Percentiles rank a stretch among this genome's conserved stretches.
Conservation (phyloP, 2,888 invertebrate genomes). For the Cistogaster globosa region DNA sequence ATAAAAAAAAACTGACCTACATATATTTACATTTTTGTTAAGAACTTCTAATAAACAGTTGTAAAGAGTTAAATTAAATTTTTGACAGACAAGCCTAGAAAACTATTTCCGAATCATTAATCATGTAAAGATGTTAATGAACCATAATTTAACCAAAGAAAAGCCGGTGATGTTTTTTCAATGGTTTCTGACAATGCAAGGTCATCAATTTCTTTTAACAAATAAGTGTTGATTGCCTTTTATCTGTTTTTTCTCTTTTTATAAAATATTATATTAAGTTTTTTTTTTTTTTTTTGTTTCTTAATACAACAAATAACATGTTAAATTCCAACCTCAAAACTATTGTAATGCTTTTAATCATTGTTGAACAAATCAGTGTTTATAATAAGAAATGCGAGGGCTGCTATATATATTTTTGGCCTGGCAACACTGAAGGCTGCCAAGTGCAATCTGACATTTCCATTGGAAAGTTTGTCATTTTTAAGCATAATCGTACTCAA, state of each 20-base stretch:
- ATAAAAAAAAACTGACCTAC: no score
- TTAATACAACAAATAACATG: constrained; percentile 2
- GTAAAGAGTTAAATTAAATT: not conserved
- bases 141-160: not conserved
- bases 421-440: no score
- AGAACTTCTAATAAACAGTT: no score
- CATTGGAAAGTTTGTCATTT: no score
- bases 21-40: no score
- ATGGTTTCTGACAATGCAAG: constrained; percentile 50
- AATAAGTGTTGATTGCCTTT: constrained; percentile 66
- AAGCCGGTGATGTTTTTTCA: not conserved
- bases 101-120: not conserved
- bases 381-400: no score
- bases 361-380: no score
- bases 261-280: not conserved
- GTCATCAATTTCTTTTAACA: constrained; percentile 64
- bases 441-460: no score
- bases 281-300: not conserved
- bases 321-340: not conserved
- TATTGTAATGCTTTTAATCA: not conserved
- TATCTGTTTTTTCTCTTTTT: not conserved
- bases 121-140: not conserved
- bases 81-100: not conserved
- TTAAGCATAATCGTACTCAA: no score
- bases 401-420: no score